A percentile compares a stretch with the other conserved stretches of the same genome.
phyloP scores from a whole-genome alignment of 2,113 vertebrate species.

The Monopterus albus region DNA sequence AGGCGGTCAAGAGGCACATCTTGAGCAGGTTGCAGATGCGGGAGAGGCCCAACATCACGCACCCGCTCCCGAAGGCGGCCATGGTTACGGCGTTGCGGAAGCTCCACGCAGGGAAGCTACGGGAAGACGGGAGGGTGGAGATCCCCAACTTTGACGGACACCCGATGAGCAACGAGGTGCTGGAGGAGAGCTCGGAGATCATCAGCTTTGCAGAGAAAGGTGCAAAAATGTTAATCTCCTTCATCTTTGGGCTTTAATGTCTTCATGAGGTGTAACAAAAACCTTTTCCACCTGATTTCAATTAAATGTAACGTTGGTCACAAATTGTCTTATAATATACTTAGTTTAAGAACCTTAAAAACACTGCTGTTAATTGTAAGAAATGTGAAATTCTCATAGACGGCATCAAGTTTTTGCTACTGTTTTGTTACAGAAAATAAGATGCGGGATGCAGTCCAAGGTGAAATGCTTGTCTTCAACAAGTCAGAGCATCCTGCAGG shows the following conservation, averaged over 20 bases:
- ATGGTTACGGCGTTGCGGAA: conserved; percentile 97
- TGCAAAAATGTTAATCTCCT: too few species aligned
- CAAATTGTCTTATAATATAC: neutral
- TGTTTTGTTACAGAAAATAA: neutral
- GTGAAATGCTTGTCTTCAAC: neutral
- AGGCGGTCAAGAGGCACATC: conserved; percentile 97
- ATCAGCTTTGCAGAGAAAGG: conserved; percentile 99
- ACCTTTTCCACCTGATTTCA: neutral
- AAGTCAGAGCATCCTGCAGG: neutral
- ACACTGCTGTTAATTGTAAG: too few species aligned
- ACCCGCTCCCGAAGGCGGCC: conserved; percentile 94
- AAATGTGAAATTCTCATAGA: neutral
- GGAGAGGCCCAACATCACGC: conserved; percentile 96
- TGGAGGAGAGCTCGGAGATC: conserved; percentile 97
- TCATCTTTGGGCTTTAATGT: too few species aligned
- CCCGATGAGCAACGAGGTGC: conserved; percentile 80
- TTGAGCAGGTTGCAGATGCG: conserved; percentile 95
- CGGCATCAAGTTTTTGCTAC: too few species aligned
- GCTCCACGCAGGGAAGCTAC: conserved; percentile 94
- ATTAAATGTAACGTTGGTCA: neutral
- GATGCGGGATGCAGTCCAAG: neutral
- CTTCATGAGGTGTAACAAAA: too few species aligned
- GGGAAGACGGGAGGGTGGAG: conserved; percentile 94
- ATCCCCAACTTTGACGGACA: conserved; percentile 93
- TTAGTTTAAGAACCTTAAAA: too few species aligned